Percentiles rank a stretch among this genome's conserved stretches.
Evolutionary conservation across 2,113 vertebrate genomes (phyloP).

Genomic region (Cheirogaleus medius): DNA sequence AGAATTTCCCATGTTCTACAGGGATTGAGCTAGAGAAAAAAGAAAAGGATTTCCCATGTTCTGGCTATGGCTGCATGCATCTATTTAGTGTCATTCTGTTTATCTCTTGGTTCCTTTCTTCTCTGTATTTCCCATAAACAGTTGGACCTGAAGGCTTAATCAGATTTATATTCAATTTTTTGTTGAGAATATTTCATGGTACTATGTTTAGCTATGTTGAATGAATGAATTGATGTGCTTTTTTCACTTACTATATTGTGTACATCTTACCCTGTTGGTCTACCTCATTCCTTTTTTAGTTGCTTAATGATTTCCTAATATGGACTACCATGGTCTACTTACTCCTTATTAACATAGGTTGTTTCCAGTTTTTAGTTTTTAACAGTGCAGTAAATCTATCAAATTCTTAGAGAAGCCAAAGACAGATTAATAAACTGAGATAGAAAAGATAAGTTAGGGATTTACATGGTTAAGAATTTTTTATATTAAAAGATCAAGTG

Average conservation of each 20-base stretch:
- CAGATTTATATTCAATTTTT: slow-evolving; percentile 37
- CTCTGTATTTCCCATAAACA: background rate
- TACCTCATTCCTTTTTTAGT: background rate
- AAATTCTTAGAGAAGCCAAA: slow-evolving; percentile 4
- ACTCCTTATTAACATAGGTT: slow-evolving; percentile 26
- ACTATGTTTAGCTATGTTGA: slow-evolving; percentile 9
- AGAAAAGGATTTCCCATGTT: background rate
- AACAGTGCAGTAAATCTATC: slow-evolving; percentile 16
- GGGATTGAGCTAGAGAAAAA: background rate
- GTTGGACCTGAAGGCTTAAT: slow-evolving; percentile 46
- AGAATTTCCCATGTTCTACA: background rate
- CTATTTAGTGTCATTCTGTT: slow-evolving; percentile 13
- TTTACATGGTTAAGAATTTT: slow-evolving; percentile 20
- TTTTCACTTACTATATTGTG: background rate
- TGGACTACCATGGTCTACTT: background rate
- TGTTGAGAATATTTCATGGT: background rate
- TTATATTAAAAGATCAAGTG: slow-evolving; percentile 34
- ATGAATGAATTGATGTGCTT: slow-evolving; percentile 1
- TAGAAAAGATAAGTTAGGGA: slow-evolving; percentile 13
- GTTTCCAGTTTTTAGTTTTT: slow-evolving; percentile 29
- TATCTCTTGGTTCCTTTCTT: slow-evolving; percentile 39
- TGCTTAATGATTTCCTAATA: slow-evolving; percentile 4
- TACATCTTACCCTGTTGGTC: background rate
- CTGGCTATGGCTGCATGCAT: background rate
- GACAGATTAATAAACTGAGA: slow-evolving; percentile 37